Evolutionary conservation across 2,113 vertebrate species (phyloP), one percentile per base, ranked within the genome.

Genomic region (Castor canadensis): DNA sequence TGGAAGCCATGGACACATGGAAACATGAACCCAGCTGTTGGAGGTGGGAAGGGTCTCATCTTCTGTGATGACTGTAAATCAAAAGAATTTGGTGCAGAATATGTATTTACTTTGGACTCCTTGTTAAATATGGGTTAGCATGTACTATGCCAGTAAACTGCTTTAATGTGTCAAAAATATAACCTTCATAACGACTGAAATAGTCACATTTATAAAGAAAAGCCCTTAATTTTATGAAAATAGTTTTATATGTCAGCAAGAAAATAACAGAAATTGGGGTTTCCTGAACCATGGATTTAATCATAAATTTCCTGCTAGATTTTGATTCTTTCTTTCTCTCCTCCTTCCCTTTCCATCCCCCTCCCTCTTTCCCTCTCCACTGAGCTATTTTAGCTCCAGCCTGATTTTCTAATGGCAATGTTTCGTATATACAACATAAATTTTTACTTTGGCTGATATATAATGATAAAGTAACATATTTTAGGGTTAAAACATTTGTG

Each of bases 141-240:
- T 38, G 38, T 67, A 77, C 30, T 75, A 67, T 89, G 56, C 9
- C 67, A 86, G 26, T 64, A 92, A 82, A 72, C 60, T 85, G 52
- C 49, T 81, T 69, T 93, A 87, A 88, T 77, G 40, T 72, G 35
- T 81, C 80, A 92, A 76, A 94, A 83, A 80, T 80, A 75, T 66
- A 75, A 17, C 91, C 72, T 93, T 83, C 49, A 75, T 47, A 43
- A 32, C 56, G 72, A 64, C 52, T 83, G 83, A 94, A 84, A 56
- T 83, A 64, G n/a, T 49, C 26, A 28, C 45, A 35, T 28, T 87
- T 95, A 49, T 35, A 54, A 89, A 89, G 84, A 85, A 81, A 93
- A 73, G 26, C 52, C 43, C 32, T 84, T 96, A 93, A 62, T 95
- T 95, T 91, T 96, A 54, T 96, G 72, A 91, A 76, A 93, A 84